Evolutionary conservation across 2,797 vertebrate genomes (phyloP).

Genomic region (Capromys pilorides): DNA sequence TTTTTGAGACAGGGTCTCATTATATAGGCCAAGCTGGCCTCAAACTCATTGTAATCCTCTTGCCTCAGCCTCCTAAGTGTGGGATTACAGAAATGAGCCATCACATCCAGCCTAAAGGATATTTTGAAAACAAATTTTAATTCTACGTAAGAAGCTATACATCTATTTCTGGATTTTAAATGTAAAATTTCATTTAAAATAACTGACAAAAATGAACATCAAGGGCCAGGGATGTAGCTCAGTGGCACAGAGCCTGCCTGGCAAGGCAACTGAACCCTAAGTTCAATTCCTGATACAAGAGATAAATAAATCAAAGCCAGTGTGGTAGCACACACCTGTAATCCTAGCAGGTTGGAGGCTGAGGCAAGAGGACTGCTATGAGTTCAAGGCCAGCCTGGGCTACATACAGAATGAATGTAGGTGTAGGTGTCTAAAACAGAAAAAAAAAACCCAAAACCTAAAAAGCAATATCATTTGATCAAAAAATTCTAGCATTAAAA

Average conservation of each 20-base stretch:
- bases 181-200: constrained; percentile 43
- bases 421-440: not conserved
- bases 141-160: constrained; percentile 3
- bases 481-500: constrained; percentile 34
- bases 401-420: too few species aligned
- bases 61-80: not conserved
- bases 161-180: constrained; percentile 46
- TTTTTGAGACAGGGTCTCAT: not conserved
- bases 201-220: not conserved
- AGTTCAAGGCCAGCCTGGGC: too few species aligned
- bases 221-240: too few species aligned
- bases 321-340: too few species aligned
- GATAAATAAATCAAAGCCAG: too few species aligned
- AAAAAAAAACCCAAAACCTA: not conserved
- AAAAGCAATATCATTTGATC: not conserved
- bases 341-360: too few species aligned
- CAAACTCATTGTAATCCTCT: not conserved
- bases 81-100: not conserved
- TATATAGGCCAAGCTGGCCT: not conserved
- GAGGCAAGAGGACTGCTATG: too few species aligned
- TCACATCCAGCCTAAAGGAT: not conserved
- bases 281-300: too few species aligned
- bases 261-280: too few species aligned
- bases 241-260: too few species aligned
- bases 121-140: not conserved